Evolutionary conservation across 2,888 invertebrate species (phyloP).

Genomic region (Archips crataeganus): DNA sequence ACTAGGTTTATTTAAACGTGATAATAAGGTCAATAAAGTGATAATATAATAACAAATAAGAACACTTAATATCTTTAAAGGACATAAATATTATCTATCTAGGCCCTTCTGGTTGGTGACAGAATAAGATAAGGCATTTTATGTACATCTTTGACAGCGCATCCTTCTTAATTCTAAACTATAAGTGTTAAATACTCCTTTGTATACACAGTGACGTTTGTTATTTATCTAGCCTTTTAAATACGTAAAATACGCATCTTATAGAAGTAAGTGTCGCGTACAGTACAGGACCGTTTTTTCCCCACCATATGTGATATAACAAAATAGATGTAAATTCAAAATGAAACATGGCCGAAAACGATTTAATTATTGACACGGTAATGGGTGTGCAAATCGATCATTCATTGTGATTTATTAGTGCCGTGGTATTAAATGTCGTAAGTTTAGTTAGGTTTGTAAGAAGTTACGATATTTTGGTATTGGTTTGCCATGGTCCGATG

Average conservation of each 20-base stretch:
- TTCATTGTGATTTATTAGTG: background rate
- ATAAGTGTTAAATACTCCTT: background rate
- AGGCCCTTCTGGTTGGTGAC: too few relatives aligned
- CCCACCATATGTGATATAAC: background rate
- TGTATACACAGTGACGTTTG: background rate
- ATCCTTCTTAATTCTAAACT: background rate
- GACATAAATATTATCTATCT: too few relatives aligned
- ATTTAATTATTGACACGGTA: background rate
- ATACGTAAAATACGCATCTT: slow-evolving; percentile 1
- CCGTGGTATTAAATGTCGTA: background rate
- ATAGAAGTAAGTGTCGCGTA: background rate
- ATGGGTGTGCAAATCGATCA: slow-evolving; percentile 1
- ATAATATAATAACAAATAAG: too few relatives aligned
- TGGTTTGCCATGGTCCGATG: background rate
- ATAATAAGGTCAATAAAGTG: too few relatives aligned
- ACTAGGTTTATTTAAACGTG: too few relatives aligned
- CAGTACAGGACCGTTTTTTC: background rate
- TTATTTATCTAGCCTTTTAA: slow-evolving; percentile 1
- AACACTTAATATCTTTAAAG: too few relatives aligned
- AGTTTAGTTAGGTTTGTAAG: background rate
- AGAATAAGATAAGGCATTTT: background rate
- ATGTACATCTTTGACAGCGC: background rate
- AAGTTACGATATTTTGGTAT: background rate
- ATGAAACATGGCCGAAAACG: background rate
- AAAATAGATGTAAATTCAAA: background rate